phyloP scores from a whole-genome alignment of 1,140 invertebrate species.

The Musca vetustissima region DNA sequence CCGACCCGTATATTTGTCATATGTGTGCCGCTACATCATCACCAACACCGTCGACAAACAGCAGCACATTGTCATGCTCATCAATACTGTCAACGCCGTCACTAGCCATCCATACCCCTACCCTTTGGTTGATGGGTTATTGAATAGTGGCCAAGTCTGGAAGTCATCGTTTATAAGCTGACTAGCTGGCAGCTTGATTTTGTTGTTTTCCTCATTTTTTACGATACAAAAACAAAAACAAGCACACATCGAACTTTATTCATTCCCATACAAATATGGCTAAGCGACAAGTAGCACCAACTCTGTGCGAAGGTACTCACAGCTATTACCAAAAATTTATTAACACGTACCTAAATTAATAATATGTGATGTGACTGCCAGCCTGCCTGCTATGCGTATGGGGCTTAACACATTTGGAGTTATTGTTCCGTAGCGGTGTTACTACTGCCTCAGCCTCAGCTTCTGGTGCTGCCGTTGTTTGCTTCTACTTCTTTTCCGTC shows the following conservation, averaged over 20 bases:
- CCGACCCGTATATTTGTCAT: constrained; percentile 1
- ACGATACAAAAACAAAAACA: not conserved
- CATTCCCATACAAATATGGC: not conserved
- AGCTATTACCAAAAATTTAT: constrained; percentile 15
- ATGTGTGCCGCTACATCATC: not conserved
- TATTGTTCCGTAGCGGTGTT: not conserved
- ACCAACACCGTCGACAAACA: not conserved
- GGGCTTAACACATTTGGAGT: constrained; percentile 32
- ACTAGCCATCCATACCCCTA: no score
- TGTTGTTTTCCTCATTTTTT: not conserved
- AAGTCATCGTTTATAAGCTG: not conserved
- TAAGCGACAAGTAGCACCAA: not conserved
- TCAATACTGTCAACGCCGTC: no score
- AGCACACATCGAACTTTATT: not conserved
- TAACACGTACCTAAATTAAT: constrained; percentile 18
- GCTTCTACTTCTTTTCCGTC: no score
- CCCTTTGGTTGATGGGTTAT: no score
- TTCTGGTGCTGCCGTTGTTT: not conserved
- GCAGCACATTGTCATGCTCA: no score
- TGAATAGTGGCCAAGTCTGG: not conserved
- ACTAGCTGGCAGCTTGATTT: no score
- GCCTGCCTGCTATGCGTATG: not conserved
- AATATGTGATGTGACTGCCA: not conserved
- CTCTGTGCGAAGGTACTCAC: not conserved
- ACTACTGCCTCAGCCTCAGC: constrained; percentile 11